These are phyloP conservation scores for Pitta sordida DNA, from an alignment of 2,113 vertebrate species.

Conservation along the genomic window DNA sequence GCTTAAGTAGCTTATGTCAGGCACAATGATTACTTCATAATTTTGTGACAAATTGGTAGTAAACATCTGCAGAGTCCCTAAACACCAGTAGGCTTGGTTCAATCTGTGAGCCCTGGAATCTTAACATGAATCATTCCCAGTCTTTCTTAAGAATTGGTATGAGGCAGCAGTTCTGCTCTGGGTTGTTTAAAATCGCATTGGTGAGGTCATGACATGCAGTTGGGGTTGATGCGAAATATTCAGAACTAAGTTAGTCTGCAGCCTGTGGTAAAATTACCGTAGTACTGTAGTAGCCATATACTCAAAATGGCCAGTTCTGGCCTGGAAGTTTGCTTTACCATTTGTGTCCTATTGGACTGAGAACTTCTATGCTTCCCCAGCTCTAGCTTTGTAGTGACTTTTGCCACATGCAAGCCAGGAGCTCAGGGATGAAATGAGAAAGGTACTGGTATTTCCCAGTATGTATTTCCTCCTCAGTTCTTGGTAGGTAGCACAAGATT, in stretches of 20 bases:
- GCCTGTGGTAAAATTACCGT: background rate
- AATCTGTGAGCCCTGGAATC: background rate
- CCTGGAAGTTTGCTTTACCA: background rate
- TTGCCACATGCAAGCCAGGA: background rate
- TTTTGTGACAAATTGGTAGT: background rate
- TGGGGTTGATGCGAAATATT: background rate
- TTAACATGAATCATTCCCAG: accelerated
- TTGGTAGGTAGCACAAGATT: background rate
- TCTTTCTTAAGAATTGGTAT: background rate
- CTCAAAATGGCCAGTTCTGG: background rate
- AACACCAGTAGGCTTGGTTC: background rate
- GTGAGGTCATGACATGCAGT: background rate
- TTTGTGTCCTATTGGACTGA: background rate
- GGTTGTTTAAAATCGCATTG: background rate
- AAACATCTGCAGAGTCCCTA: background rate
- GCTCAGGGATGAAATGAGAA: background rate
- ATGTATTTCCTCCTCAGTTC: background rate
- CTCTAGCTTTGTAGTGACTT: background rate
- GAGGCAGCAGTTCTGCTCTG: background rate
- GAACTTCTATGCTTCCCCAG: background rate
- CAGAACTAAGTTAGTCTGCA: background rate
- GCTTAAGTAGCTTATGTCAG: background rate
- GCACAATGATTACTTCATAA: background rate
- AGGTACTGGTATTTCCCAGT: background rate
- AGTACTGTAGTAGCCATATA: background rate